Evolutionary conservation across 1,140 invertebrate species (phyloP).

Genomic region (Ylistrum balloti): DNA sequence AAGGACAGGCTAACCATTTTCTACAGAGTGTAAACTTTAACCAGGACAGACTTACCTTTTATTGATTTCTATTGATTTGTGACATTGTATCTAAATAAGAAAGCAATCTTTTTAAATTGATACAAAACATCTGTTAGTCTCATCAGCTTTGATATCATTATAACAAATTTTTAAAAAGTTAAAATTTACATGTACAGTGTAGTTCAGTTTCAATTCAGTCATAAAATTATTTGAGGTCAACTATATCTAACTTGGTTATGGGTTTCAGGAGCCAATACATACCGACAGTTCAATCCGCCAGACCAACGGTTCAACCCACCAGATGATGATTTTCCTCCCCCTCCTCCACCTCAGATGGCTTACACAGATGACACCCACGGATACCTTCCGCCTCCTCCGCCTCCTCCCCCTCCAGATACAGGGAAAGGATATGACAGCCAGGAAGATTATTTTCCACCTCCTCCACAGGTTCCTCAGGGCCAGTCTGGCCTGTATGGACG

Average conservation of each 20-base stretch:
- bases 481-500: constrained; percentile 51
- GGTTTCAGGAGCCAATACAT: constrained; percentile 49
- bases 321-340: constrained; percentile 70
- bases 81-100: too few species aligned
- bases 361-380: constrained; percentile 63
- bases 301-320: constrained; percentile 53
- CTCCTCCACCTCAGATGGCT: constrained; percentile 66
- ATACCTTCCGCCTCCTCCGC: constrained; percentile 69
- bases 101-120: too few species aligned
- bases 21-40: too few species aligned
- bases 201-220: not conserved
- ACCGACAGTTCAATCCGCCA: constrained; percentile 51
- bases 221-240: constrained; percentile 17
- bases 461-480: constrained; percentile 50
- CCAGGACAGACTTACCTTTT: too few species aligned
- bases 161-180: not conserved
- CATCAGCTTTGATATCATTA: not conserved
- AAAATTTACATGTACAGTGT: not conserved
- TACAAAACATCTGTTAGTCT: not conserved
- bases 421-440: constrained; percentile 53
- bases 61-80: too few species aligned
- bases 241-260: too few species aligned
- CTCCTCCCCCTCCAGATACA: constrained; percentile 64
- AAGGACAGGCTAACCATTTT: too few species aligned
- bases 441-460: constrained; percentile 44